Evolutionary conservation across 2,888 invertebrate species (phyloP), one percentile per base, ranked within the genome.

Genomic region (Ormyrus nitidulus): DNA sequence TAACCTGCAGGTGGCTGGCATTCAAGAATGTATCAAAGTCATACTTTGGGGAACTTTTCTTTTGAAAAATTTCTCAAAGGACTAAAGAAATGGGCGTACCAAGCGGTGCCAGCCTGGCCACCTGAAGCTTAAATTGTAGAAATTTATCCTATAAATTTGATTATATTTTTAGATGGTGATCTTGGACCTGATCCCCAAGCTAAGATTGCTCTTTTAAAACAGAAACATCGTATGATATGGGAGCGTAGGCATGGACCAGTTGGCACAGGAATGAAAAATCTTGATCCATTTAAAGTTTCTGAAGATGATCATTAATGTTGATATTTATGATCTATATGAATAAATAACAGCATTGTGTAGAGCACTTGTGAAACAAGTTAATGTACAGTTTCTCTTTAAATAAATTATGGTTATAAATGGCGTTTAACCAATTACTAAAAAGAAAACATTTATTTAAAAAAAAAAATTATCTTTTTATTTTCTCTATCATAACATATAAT

Each of bases 161-260:
- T 2, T 34, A 34, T 77, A 53, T 79, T 88, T 91, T 19, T 88
- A 97, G 97, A 99, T 93, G 99, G 99, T 84, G 99, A 99, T 91
- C 91, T 99, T 81, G 97, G 98, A 62, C 93, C 92, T 0, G 93
- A 93, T 85, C 93, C 92, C 44, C 94, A 94, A 89, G 96, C 96
- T 7, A 93, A 93, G 85, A 92, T 93, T 79, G 95, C 95, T 0
- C 98, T 94, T 88, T 97, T 99, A 97, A 99, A 99, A 91, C 99
- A 99, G 91, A 99, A 99, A 90, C 99, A 99, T 92, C 96, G 99
- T 84, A 92, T 99, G 94, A 93, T 99, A 86, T 99, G 98, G 98
- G 99, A 99, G 91, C 94, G 98, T 89, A 94, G 98, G 83, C 94
- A 99, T 86, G 97, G 97, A 7, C 93, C 94, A 11, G 94, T 95